Evolutionary conservation across 2,888 invertebrate species (phyloP).

Genomic region (Scaptomyza reducta): DNA sequence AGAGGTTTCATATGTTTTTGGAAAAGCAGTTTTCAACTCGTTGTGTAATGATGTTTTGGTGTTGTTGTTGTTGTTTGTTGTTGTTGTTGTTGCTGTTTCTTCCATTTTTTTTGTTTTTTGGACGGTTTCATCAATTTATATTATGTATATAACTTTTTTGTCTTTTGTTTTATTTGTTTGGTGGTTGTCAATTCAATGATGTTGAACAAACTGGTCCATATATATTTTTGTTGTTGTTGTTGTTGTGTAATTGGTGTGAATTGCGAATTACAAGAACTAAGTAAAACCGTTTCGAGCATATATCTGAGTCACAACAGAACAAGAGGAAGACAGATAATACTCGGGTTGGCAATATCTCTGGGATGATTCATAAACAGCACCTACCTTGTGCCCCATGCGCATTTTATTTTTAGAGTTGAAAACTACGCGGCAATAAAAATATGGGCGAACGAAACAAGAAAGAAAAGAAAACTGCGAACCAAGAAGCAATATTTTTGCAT

Average conservation of each 20-base stretch:
- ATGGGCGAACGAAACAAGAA: conserved; percentile 29
- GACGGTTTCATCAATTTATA: conserved; percentile 75
- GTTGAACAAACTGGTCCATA: conserved; percentile 75
- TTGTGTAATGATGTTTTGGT: conserved; percentile 45
- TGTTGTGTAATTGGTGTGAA: conserved; percentile 39
- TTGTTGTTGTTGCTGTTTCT: conserved; percentile 49
- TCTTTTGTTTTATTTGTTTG: conserved; percentile 54
- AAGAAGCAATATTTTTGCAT: conserved; percentile 15
- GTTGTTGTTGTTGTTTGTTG: conserved; percentile 42
- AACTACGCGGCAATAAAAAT: conserved; percentile 64
- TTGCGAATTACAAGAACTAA: conserved; percentile 52
- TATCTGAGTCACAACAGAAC: conserved; percentile 23
- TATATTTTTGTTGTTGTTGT: conserved; percentile 36
- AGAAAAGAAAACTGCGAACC: conserved; percentile 32
- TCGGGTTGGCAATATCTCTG: neutral
- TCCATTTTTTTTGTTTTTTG: conserved; percentile 42
- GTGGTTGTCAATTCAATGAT: conserved; percentile 77
- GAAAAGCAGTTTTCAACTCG: conserved; percentile 76
- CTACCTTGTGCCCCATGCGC: conserved; percentile 77
- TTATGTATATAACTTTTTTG: conserved; percentile 58
- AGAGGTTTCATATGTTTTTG: conserved; percentile 12
- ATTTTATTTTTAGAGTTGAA: conserved; percentile 66
- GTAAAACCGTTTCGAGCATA: conserved; percentile 43
- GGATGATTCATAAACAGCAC: conserved; percentile 65
- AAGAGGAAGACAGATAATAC: conserved; percentile 1